Evolutionary conservation across 2,797 vertebrate genomes (phyloP).

Genomic region (Mus spretus): DNA sequence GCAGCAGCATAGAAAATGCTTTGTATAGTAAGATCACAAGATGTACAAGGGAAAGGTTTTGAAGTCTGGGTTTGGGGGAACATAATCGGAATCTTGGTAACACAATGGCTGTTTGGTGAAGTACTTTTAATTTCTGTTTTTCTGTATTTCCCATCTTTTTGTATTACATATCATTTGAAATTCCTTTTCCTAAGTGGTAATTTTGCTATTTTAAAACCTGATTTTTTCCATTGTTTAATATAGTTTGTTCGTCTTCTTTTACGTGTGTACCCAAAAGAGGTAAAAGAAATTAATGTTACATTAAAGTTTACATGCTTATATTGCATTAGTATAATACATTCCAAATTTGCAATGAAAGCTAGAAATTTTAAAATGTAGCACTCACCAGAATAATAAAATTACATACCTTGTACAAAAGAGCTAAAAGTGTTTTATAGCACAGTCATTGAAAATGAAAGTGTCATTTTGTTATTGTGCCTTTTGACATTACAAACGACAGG

Average conservation of each 20-base stretch:
- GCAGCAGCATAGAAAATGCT: neutral
- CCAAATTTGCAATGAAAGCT: slow-evolving; percentile 11
- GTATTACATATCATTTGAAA: slow-evolving; percentile 33
- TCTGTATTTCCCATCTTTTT: neutral
- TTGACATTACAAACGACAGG: slow-evolving; percentile 45
- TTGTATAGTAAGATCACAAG: neutral
- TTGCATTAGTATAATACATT: neutral
- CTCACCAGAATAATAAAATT: slow-evolving; percentile 50
- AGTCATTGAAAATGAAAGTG: slow-evolving; percentile 58
- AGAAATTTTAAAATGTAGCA: slow-evolving; percentile 7
- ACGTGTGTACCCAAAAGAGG: neutral
- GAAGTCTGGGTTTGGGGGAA: neutral
- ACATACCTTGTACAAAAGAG: slow-evolving; percentile 12
- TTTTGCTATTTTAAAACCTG: slow-evolving; percentile 54
- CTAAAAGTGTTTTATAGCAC: neutral
- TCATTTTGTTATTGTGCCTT: slow-evolving; percentile 15
- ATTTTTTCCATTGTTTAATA: neutral
- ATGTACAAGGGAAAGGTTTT: neutral
- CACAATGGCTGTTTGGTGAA: neutral
- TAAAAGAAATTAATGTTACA: slow-evolving; percentile 48
- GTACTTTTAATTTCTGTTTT: slow-evolving; percentile 39
- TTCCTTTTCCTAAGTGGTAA: slow-evolving; percentile 46
- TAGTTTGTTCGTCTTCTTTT: slow-evolving; percentile 37
- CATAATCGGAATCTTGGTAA: slow-evolving; percentile 2
- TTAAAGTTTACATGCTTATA: slow-evolving; percentile 20